Percentiles rank a stretch among this genome's conserved stretches.
Conservation (phyloP, 2,888 invertebrate genomes). For the Fragum fragum region DNA sequence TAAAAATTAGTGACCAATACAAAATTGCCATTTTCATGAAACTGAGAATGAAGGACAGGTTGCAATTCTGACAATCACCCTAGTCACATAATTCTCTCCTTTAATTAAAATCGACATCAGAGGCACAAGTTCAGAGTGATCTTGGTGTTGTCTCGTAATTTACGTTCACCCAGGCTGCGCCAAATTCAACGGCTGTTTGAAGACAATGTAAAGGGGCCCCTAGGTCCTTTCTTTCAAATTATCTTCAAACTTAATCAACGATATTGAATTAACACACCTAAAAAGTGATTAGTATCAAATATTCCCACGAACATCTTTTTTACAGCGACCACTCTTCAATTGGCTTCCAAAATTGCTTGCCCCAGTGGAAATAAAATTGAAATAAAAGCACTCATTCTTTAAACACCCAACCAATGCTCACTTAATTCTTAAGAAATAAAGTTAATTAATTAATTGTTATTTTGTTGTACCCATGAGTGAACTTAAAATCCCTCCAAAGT, state of each 20-base stretch:
- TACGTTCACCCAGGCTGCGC: background rate
- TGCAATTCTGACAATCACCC: constrained; percentile 6
- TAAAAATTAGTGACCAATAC: too few species aligned
- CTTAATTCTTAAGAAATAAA: constrained; percentile 39
- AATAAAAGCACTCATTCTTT: constrained; percentile 13
- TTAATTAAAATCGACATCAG: constrained; percentile 37
- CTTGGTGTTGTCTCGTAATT: constrained; percentile 33
- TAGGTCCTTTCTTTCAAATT: constrained; percentile 40
- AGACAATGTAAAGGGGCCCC: constrained; percentile 43
- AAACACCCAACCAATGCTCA: constrained; percentile 20
- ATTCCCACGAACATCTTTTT: constrained; percentile 47
- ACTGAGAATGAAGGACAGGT: too few species aligned
- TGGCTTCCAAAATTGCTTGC: constrained; percentile 5
- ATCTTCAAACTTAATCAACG: constrained; percentile 60
- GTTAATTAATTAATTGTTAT: constrained; percentile 30
- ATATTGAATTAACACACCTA: constrained; percentile 59
- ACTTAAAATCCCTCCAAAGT: background rate
- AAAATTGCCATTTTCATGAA: too few species aligned
- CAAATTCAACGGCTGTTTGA: constrained; percentile 31
- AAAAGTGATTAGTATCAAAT: constrained; percentile 37
- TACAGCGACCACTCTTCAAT: constrained; percentile 3
- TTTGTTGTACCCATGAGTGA: constrained; percentile 5
- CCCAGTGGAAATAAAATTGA: constrained; percentile 21
- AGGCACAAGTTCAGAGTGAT: constrained; percentile 14
- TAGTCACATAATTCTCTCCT: background rate